Evolutionary conservation across 2,797 vertebrate genomes (phyloP).

Genomic region (Melopsittacus undulatus): DNA sequence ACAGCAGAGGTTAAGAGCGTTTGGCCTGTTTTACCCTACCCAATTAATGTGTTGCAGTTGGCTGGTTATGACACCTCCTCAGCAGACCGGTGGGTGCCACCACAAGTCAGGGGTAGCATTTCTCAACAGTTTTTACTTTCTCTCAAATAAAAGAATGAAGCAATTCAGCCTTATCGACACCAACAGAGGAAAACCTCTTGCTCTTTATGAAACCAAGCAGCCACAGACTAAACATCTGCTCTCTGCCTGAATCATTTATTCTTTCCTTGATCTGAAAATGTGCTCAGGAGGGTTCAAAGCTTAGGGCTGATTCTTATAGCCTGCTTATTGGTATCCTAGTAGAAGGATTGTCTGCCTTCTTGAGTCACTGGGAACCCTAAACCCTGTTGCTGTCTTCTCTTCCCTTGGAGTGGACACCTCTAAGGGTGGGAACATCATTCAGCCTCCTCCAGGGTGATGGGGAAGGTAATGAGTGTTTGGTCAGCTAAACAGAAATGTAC

Average conservation of each 20-base stretch:
- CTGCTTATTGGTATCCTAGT: background rate
- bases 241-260: background rate
- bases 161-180: background rate
- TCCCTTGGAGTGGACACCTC: background rate
- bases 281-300: background rate
- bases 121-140: background rate
- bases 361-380: background rate
- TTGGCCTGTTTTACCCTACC: background rate
- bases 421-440: background rate
- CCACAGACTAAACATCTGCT: background rate
- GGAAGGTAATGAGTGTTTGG: background rate
- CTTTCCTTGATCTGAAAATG: background rate
- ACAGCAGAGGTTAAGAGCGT: background rate
- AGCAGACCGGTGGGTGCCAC: background rate
- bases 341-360: background rate
- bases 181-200: background rate
- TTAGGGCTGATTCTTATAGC: background rate
- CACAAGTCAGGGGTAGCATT: background rate
- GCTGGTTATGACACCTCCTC: background rate
- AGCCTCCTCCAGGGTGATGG: background rate
- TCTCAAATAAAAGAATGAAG: background rate
- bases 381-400: background rate
- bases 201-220: background rate
- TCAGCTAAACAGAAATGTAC: background rate
- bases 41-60: background rate